Base-by-base conservation (phyloP, 1,140 invertebrate species). In the Phthorimaea operculella region DNA sequence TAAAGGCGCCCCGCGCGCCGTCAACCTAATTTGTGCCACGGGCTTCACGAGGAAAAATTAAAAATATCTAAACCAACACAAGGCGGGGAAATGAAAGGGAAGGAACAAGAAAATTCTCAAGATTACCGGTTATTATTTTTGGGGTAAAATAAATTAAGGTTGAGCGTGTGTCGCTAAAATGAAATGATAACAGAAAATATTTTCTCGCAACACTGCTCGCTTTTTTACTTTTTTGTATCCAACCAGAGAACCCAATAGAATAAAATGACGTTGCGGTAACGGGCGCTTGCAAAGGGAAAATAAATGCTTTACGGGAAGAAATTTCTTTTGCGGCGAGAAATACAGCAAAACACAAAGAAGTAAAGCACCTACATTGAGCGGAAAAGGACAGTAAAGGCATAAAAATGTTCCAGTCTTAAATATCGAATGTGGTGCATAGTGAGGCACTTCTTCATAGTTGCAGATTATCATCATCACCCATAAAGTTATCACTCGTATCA, bases 61-160 rank as follows among this genome's bases (percentile, higher is more conserved):
- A 52, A 34, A 63, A 59, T 50, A 57, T 57, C 58, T 55, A 52
- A 61, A 51, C n/a, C 44, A 3, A 39, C 36, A 39, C 36, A 39
- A n/a, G 36, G 3, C 36, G 36, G n/a, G 44, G 44, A 42, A 42
- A 14, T n/a, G 44, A 47, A 39, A 47, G 44, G 44, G 44, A 47
- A 42, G 50, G 45, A 58, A 45, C 52, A 56, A 52, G 45, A 28
- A 48, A 55, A 59, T 51, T 54, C 52, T 55, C 51, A 51, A 63
- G 58, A 63, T 63, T 57, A 59, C 61, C 52, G 44, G 42, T 58
- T 58, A 55, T 64, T 64, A 64, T 60, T 58, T 51, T 58, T 48
- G 51, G 18, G 56, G 49, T 18, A 60, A 52, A 56, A 51, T 48
- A 60, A 60, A 63, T 57, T 63, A 15, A 47, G 15, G n/a, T 47